A percentile compares a stretch with the other conserved stretches of the same genome.
These are phyloP conservation scores for Panulirus ornatus DNA, from an alignment of 1,140 invertebrate species.

Conservation along the genomic window DNA sequence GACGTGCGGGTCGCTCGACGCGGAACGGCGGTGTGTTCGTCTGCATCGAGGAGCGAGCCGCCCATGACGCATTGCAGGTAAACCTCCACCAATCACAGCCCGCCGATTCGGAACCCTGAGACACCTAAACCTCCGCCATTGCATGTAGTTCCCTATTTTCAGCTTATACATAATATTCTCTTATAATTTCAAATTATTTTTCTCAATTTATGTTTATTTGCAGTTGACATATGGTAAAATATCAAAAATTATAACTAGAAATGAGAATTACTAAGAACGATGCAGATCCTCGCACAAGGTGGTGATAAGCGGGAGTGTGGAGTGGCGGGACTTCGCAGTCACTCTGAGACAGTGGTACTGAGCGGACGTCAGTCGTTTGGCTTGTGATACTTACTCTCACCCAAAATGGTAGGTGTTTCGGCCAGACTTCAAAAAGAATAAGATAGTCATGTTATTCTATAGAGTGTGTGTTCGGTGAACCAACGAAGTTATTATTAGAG, in stretches of 20 bases:
- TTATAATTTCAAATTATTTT: background rate
- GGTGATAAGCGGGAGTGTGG: constrained; percentile 66
- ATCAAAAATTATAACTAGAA: background rate
- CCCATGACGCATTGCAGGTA: constrained; percentile 72
- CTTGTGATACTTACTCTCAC: constrained; percentile 65
- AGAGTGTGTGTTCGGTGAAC: background rate
- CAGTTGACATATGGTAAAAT: background rate
- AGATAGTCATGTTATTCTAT: background rate
- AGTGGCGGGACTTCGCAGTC: constrained; percentile 70
- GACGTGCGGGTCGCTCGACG: constrained; percentile 66
- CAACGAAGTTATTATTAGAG: background rate
- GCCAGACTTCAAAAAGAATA: constrained; percentile 12
- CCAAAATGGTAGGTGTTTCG: constrained; percentile 68
- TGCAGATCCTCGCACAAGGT: constrained; percentile 44
- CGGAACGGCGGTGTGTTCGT: constrained; percentile 63
- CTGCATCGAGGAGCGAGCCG: constrained; percentile 60
- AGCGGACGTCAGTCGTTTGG: constrained; percentile 62
- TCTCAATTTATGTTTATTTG: background rate
- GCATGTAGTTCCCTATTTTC: constrained; percentile 41
- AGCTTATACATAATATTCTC: constrained; percentile 5
- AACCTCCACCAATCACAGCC: constrained; percentile 67
- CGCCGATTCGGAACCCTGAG: constrained; percentile 10
- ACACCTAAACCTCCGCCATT: constrained; percentile 31
- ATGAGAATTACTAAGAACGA: constrained; percentile 14
- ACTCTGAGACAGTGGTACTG: constrained; percentile 68